Evolutionary conservation across 1,140 invertebrate species (phyloP), one percentile per base, ranked within the genome.

Genomic region (Achatina immaculata): DNA sequence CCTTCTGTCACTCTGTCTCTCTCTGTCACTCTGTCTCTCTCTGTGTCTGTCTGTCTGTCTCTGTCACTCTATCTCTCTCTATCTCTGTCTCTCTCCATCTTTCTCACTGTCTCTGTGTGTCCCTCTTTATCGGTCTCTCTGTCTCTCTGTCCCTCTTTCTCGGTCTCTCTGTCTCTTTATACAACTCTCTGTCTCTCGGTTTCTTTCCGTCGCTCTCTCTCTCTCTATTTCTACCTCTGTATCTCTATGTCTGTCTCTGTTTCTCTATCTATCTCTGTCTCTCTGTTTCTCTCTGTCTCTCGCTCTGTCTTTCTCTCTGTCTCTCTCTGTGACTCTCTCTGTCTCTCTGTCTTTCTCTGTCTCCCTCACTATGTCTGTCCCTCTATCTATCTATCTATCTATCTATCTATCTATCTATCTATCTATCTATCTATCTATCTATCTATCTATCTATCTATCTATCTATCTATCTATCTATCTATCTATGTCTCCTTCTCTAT

Each of bases 111-210:
- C 36, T 66, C 31, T 45, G 11, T 24, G 11, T 75, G 4, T 48
- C 45, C 9, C 55, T 40, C 75, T 38, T 3, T 36, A 7, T 62
- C 55, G 11, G 21, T 62, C 42, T 77, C 75, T 62, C 55, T 62
- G 31, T 40, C 48, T 51, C 48, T 58, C 75, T 40, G 31, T 55
- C 75, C 31, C 75, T 48, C 42, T 40, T 40, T 40, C 77, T 45
- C 77, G 36, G 28, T 45, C 77, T 66, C 77, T 28, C 65, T 40
- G 40, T 66, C 36, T 66, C 62, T 66, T 42, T 34, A n/a, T 62
- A 34, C 34, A 51, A 31, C 76, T 62, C 76, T 62, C 58, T 31
- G 21, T 62, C 76, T 62, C 76, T 62, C n/a, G n/a, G n/a, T n/a
- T n/a, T n/a, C n/a, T n/a, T n/a, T n/a, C n/a, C n/a, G n/a, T n/a